These are phyloP conservation scores for Eupithecia insigniata DNA, from an alignment of 2,888 invertebrate genomes.

Conservation along the genomic window DNA sequence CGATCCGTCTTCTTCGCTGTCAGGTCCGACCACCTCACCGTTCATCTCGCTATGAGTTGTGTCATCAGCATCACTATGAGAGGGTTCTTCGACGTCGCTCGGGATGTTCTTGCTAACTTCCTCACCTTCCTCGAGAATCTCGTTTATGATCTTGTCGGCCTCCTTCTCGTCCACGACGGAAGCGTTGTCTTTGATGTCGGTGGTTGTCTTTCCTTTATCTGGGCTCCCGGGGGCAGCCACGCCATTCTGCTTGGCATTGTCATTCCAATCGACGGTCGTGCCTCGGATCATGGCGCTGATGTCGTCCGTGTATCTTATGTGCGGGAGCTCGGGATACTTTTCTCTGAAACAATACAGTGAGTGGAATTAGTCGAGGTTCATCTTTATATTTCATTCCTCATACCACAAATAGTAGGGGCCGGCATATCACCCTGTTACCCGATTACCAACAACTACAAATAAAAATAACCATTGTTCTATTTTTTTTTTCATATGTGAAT, in stretches of 20 bases:
- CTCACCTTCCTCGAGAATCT: slow-evolving; percentile 37
- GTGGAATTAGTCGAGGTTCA: background rate
- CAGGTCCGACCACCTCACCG: slow-evolving; percentile 49
- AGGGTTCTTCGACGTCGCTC: slow-evolving; percentile 36
- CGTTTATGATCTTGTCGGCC: slow-evolving; percentile 33
- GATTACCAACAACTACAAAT: no score
- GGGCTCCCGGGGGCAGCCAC: background rate
- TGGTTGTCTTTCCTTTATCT: slow-evolving; percentile 39
- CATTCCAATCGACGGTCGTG: background rate
- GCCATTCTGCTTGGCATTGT: slow-evolving; percentile 19
- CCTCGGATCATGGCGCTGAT: slow-evolving; percentile 39
- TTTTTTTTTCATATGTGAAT: no score
- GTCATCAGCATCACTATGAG: slow-evolving; percentile 40
- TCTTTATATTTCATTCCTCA: background rate
- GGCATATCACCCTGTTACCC: no score
- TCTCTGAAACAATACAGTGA: slow-evolving; percentile 52
- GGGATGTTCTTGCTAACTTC: slow-evolving; percentile 27
- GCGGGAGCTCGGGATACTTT: slow-evolving; percentile 55
- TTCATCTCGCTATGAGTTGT: slow-evolving; percentile 40
- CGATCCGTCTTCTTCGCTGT: slow-evolving; percentile 41
- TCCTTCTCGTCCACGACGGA: slow-evolving; percentile 35
- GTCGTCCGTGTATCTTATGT: slow-evolving; percentile 53
- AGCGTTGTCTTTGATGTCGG: slow-evolving; percentile 28
- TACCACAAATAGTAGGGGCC: background rate
- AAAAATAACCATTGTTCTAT: no score